Evolutionary conservation across 1,140 invertebrate genomes (phyloP).

Genomic region (Zelostemma sp.): DNA sequence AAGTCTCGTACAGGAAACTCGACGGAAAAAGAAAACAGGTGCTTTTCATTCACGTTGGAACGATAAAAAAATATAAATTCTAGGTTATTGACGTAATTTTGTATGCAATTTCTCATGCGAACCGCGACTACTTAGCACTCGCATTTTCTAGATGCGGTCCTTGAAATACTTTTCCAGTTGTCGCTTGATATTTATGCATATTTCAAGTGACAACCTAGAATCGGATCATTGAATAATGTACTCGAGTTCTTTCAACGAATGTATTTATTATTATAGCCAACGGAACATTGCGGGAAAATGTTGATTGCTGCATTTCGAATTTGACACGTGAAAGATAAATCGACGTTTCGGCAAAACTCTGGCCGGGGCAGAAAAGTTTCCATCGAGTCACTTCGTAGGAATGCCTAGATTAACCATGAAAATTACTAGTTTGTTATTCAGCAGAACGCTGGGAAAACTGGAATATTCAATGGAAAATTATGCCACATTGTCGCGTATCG

Average conservation of each 20-base stretch:
- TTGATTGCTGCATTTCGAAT: neutral
- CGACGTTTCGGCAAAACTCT: neutral
- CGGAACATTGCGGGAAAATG: neutral
- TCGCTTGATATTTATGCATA: slow-evolving; percentile 28
- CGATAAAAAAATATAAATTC: slow-evolving; percentile 41
- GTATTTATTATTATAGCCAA: neutral
- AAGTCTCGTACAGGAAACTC: slow-evolving; percentile 26
- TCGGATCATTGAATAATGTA: slow-evolving; percentile 1
- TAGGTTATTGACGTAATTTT: slow-evolving; percentile 46
- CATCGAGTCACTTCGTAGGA: neutral
- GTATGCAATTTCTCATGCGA: slow-evolving; percentile 26
- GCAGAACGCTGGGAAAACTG: neutral
- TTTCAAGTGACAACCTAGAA: slow-evolving; percentile 10
- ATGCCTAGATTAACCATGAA: neutral
- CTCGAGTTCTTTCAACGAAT: neutral
- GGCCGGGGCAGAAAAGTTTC: neutral
- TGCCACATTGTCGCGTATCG: neutral
- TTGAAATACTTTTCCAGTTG: slow-evolving; percentile 33
- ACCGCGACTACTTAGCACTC: slow-evolving; percentile 16
- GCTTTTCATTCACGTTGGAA: slow-evolving; percentile 39
- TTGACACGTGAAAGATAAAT: neutral
- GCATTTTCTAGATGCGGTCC: slow-evolving; percentile 28
- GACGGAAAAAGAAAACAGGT: slow-evolving; percentile 36
- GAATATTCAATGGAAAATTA: neutral
- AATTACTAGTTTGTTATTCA: neutral